Conservation (phyloP, 2,113 vertebrate genomes). For the Gallinago jamesoni region DNA sequence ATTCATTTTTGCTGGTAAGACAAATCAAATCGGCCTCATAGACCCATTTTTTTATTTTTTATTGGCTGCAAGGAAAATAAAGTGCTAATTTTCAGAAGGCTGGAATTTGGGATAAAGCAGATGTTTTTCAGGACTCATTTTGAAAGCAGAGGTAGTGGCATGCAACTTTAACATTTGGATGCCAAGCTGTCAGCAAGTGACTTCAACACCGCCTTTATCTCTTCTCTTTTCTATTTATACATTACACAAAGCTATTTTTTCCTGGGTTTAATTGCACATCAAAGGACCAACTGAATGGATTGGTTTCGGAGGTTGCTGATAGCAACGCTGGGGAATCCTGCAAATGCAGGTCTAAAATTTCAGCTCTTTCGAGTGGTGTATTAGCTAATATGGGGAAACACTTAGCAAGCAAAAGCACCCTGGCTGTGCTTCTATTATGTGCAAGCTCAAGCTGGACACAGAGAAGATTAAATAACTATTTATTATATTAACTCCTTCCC, state of each 20-base stretch:
- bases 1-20: neutral
- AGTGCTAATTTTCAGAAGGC: neutral
- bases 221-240: slow-evolving; percentile 38
- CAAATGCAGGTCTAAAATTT: slow-evolving; percentile 31
- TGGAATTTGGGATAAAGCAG: neutral
- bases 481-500: neutral
- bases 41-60: neutral
- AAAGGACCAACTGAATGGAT: slow-evolving; percentile 21
- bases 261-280: slow-evolving; percentile 48
- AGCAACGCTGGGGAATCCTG: slow-evolving; percentile 9
- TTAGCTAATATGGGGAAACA: neutral
- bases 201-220: slow-evolving; percentile 39
- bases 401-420: neutral
- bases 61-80: neutral
- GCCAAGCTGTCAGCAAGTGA: slow-evolving; percentile 27
- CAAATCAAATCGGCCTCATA: neutral
- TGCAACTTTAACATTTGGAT: neutral
- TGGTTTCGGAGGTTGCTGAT: neutral
- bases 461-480: neutral
- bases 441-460: neutral
- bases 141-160: slow-evolving; percentile 1
- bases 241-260: slow-evolving; percentile 35
- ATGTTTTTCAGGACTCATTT: neutral
- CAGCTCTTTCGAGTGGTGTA: neutral
- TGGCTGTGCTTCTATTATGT: neutral